Evolutionary conservation across 2,797 vertebrate species (phyloP).

Genomic region (Gymnodraco acuticeps): DNA sequence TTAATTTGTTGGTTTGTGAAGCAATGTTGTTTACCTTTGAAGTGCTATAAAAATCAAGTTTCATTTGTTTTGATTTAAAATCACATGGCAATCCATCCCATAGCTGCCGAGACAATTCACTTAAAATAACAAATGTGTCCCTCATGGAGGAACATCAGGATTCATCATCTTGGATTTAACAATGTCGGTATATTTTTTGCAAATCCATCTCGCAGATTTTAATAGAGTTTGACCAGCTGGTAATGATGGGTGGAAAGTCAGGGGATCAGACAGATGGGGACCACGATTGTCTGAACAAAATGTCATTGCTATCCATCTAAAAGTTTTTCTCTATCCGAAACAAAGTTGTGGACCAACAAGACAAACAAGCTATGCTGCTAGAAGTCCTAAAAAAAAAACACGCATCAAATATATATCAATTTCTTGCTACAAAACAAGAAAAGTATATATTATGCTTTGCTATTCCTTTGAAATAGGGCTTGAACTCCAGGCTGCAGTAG

Average conservation of each 20-base stretch:
- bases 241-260: background rate
- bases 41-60: too few relatives aligned
- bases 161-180: background rate
- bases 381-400: background rate
- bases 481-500: background rate
- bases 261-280: background rate
- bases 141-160: background rate
- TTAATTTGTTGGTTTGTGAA: too few relatives aligned
- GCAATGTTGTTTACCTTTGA: too few relatives aligned
- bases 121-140: background rate
- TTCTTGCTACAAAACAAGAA: background rate
- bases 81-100: background rate
- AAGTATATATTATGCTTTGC: background rate
- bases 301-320: background rate
- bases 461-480: conserved; percentile 26
- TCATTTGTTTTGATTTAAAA: background rate
- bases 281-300: background rate
- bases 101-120: background rate
- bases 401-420: background rate
- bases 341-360: background rate
- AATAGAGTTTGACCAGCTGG: background rate
- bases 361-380: background rate
- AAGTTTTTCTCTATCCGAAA: background rate
- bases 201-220: background rate
- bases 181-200: background rate